These are phyloP conservation scores for Horisme vitalbata DNA, from an alignment of 2,888 invertebrate genomes.

Conservation along the genomic window DNA sequence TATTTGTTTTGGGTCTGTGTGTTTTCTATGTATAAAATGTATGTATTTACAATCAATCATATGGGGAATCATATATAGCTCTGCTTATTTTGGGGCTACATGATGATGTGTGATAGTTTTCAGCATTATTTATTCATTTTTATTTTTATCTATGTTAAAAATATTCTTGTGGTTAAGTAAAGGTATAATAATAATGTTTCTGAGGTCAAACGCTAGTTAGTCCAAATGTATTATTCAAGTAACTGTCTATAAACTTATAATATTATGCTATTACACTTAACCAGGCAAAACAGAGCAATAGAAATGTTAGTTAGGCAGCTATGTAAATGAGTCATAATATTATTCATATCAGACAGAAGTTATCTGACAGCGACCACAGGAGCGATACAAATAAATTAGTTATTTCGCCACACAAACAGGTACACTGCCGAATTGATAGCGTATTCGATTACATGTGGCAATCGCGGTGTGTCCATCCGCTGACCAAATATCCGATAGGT, in stretches of 20 bases:
- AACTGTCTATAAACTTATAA: constrained; percentile 7
- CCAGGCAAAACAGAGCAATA: constrained; percentile 14
- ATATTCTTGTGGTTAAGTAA: too few species aligned
- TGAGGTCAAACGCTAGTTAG: too few species aligned
- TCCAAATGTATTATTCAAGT: constrained; percentile 11
- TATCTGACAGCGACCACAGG: constrained; percentile 32
- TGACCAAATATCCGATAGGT: constrained; percentile 61
- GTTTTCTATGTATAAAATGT: too few species aligned
- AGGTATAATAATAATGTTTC: too few species aligned
- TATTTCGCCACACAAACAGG: constrained; percentile 48
- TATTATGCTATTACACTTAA: constrained; percentile 13
- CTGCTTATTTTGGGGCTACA: too few species aligned
- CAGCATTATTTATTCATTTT: too few species aligned
- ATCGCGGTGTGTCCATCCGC: constrained; percentile 53
- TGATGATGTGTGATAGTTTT: too few species aligned
- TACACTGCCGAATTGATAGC: constrained; percentile 52
- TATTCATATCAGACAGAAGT: constrained; percentile 27
- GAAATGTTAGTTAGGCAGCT: constrained; percentile 9
- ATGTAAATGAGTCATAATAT: constrained; percentile 23
- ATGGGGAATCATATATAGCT: too few species aligned
- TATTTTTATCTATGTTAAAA: too few species aligned
- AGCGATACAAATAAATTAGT: constrained; percentile 51
- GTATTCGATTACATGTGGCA: constrained; percentile 65
- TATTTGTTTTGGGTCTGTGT: too few species aligned
- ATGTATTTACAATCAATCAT: too few species aligned